A percentile compares a stretch with the other conserved stretches of the same genome.
phyloP scores from a whole-genome alignment of 1,140 invertebrate genomes.

The Zaprionus gabonicus region DNA sequence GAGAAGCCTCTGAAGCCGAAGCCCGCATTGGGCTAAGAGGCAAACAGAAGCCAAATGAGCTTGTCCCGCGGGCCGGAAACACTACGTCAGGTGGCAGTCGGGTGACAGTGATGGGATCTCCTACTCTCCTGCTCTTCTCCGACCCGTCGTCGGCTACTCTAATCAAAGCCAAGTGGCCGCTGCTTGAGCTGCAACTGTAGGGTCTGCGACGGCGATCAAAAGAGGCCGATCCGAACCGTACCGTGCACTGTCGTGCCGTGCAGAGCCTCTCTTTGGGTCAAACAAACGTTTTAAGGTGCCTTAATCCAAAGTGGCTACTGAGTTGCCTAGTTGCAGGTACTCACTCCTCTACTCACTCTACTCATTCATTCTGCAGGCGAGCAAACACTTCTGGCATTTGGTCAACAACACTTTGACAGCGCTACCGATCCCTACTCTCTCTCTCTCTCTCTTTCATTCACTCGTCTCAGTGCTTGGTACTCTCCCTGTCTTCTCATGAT shows the following conservation, averaged over 20 bases:
- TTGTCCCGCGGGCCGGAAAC: conserved; percentile 67
- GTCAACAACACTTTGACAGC: conserved; percentile 56
- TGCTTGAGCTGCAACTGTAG: conserved; percentile 77
- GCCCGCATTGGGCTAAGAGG: conserved; percentile 14
- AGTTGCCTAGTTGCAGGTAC: conserved; percentile 61
- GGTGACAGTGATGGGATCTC: conserved; percentile 1
- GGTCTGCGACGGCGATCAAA: conserved; percentile 66
- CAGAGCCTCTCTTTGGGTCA: conserved; percentile 65
- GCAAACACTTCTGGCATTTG: conserved; percentile 70
- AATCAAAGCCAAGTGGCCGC: conserved; percentile 57
- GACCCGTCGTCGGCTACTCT: conserved; percentile 29
- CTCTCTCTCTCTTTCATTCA: conserved; percentile 7
- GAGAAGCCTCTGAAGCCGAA: background rate
- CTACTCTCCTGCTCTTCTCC: background rate
- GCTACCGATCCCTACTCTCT: conserved; percentile 61
- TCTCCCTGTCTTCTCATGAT: conserved; percentile 31
- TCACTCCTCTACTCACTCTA: conserved; percentile 21
- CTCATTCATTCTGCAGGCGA: conserved; percentile 38
- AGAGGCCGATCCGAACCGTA: conserved; percentile 45
- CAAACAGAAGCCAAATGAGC: conserved; percentile 83
- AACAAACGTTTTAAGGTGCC: conserved; percentile 63
- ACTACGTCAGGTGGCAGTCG: background rate
- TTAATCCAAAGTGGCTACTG: conserved; percentile 82
- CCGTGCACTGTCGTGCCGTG: conserved; percentile 14
- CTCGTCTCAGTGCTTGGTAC: background rate